Evolutionary conservation across 2,113 vertebrate genomes (phyloP).

Genomic region (Microcebus jonahi): DNA sequence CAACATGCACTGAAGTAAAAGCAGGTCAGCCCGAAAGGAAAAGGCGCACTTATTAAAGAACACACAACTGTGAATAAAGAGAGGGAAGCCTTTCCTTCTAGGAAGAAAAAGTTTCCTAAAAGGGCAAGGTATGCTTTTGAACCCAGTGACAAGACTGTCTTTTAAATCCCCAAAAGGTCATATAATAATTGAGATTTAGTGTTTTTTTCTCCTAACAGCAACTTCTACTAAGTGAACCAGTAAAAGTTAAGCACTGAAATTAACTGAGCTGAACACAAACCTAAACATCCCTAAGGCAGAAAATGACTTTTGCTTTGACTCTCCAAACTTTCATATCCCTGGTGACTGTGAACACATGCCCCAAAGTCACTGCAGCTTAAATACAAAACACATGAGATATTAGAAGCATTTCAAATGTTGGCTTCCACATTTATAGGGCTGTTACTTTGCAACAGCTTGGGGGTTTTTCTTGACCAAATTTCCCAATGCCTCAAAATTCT

Average conservation of each 20-base stretch:
- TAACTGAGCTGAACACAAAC: slow-evolving; percentile 64
- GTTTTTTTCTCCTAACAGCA: slow-evolving; percentile 33
- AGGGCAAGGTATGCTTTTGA: slow-evolving; percentile 59
- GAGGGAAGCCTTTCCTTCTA: slow-evolving; percentile 50
- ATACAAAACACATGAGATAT: slow-evolving; percentile 53
- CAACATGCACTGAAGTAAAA: slow-evolving; percentile 74
- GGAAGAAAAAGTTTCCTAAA: slow-evolving; percentile 57
- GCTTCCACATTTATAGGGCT: slow-evolving; percentile 4
- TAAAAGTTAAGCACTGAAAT: slow-evolving; percentile 67
- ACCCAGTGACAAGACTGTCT: slow-evolving; percentile 59
- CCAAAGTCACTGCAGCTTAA: slow-evolving; percentile 19
- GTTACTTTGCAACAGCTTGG: background rate
- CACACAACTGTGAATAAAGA: slow-evolving; percentile 71
- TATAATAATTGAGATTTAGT: slow-evolving; percentile 73
- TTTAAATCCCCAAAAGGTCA: slow-evolving; percentile 74
- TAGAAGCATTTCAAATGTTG: slow-evolving; percentile 4
- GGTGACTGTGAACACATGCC: slow-evolving; percentile 1
- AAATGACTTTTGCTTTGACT: slow-evolving; percentile 68
- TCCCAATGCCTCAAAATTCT: background rate
- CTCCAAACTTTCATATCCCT: slow-evolving; percentile 57
- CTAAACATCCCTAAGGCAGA: slow-evolving; percentile 60
- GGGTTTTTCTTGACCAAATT: background rate
- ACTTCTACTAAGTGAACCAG: slow-evolving; percentile 64
- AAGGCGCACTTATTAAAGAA: slow-evolving; percentile 74
- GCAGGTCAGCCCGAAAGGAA: slow-evolving; percentile 69